Evolutionary conservation across 2,888 invertebrate species (phyloP), one percentile per base, ranked within the genome.

Genomic region (Zhengitettix transpicula): DNA sequence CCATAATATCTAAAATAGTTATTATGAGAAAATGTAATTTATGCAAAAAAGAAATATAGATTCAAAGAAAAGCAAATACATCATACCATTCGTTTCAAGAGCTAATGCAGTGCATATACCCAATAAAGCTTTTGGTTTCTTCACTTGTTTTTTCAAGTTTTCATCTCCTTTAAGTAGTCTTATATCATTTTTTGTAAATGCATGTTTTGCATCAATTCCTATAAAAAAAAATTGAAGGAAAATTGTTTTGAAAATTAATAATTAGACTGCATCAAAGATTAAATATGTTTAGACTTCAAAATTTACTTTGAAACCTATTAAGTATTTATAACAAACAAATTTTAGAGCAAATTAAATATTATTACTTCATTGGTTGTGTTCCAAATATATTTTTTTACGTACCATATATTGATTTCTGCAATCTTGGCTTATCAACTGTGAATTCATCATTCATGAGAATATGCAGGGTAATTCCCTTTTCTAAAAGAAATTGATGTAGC

Each of bases 391-490:
- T 28, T 28, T 28, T 28, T 7, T 28, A 28, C 28, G 2, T 69
- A 84, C 88, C 91, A 67, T 85, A 89, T 67, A 89, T 80, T 66
- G 84, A 82, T 68, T 86, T 88, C 60, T 81, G 78, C 9, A 84
- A 79, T 52, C 84, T 79, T 62, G 81, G 80, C 71, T 86, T 89
- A 56, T 85, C 84, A 63, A 89, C 78, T 60, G 80, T 80, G 69
- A 92, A 90, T 66, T 89, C 86, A 12, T 84, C 84, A 68, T 89
- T 84, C 81, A 90, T 89, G 42, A 93, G 71, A 62, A 92, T 84
- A 69, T 93, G 92, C 1, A 93, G 76, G 5, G 83, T 85, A 61
- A 89, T 84, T 1, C 85, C 87, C 70, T 84, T 86, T 72, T 92
- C 91, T 66, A 86, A 77, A 69, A 93, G 75, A 65, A 85, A 84